Evolutionary conservation across 2,888 invertebrate species (phyloP), one percentile per base, ranked within the genome.

Genomic region (Platycnemis pennipes): DNA sequence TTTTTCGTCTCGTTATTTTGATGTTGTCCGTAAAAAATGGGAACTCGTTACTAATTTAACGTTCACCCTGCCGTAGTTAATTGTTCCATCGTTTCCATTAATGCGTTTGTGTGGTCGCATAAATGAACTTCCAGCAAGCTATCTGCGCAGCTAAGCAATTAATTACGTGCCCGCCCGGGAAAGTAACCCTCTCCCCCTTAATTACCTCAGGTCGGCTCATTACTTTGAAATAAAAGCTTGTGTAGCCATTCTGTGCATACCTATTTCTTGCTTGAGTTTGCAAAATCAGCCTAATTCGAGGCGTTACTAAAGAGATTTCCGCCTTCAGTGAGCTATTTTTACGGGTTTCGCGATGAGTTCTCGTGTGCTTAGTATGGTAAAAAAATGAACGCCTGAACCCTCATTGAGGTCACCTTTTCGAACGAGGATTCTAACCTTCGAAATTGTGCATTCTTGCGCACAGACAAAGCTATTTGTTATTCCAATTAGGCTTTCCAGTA

Each of bases 61-160:
- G 37, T n/a, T n/a, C 31, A 16, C 11, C 77, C 77, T 77, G 37
- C 77, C 37, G 37, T 37, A 77, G 77, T 77, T 77, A 77, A 77
- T 37, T 77, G 77, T 77, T 77, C 37, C 77, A 37, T 77, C 77
- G 77, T 37, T 77, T 77, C 77, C 13, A 77, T 77, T 77, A 31
- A 77, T 77, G 37, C 77, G 77, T 77, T 37, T 77, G 31, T 77
- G 77, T 16, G 77, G 77, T 77, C 77, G 37, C 77, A 13, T 37
- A n/a, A 22, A 37, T 77, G 37, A 37, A 37, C 77, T 11, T 11
- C 13, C 77, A 37, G 31, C 31, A 37, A 77, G 16, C 77, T 37
- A 77, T 77, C 77, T 37, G 77, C 77, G 11, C 77, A 16, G 37
- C 77, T 13, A 77, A 37, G 77, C 13, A 77, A 77, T 77, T 77